Conservation (phyloP, 1,140 invertebrate genomes). For the Drosophila navojoa region DNA sequence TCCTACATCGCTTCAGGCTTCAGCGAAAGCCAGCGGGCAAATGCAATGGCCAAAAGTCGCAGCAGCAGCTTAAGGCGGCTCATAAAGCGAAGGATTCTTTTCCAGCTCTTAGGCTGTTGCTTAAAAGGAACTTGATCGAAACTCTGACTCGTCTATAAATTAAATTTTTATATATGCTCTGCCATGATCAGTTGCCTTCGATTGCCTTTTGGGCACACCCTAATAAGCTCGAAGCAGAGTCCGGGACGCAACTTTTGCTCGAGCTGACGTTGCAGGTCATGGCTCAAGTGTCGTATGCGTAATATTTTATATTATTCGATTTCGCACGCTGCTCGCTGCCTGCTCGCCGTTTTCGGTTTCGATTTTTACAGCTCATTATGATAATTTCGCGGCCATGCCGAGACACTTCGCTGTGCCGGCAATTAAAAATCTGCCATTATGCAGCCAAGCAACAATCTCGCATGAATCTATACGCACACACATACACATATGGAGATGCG, state of each 20-base stretch:
- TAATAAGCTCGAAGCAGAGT: conserved; percentile 13
- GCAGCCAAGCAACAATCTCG: conserved; percentile 60
- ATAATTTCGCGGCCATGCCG: conserved; percentile 63
- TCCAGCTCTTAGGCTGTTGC: conserved; percentile 6
- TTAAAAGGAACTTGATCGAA: neutral
- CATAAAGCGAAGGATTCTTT: conserved; percentile 19
- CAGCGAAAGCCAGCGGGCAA: conserved; percentile 44
- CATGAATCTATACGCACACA: neutral
- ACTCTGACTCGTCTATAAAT: too few species aligned
- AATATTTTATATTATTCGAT: conserved; percentile 62
- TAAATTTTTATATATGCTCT: neutral
- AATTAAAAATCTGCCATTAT: conserved; percentile 80
- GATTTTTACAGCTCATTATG: conserved; percentile 61
- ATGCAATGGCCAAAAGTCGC: conserved; percentile 50
- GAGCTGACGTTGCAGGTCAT: conserved; percentile 39
- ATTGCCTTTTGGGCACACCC: conserved; percentile 6
- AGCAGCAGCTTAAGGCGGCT: conserved; percentile 2
- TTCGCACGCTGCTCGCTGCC: conserved; percentile 23
- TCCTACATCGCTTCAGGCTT: conserved; percentile 7
- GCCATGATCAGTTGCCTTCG: neutral
- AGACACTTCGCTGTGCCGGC: conserved; percentile 59
- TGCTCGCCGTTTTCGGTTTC: conserved; percentile 6
- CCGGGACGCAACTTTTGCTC: conserved; percentile 12
- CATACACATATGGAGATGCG: neutral
- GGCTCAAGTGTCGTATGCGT: conserved; percentile 48